Evolutionary conservation across 2,797 vertebrate genomes (phyloP), one percentile per base, ranked within the genome.

Genomic region (Phoxinus dragarum): DNA sequence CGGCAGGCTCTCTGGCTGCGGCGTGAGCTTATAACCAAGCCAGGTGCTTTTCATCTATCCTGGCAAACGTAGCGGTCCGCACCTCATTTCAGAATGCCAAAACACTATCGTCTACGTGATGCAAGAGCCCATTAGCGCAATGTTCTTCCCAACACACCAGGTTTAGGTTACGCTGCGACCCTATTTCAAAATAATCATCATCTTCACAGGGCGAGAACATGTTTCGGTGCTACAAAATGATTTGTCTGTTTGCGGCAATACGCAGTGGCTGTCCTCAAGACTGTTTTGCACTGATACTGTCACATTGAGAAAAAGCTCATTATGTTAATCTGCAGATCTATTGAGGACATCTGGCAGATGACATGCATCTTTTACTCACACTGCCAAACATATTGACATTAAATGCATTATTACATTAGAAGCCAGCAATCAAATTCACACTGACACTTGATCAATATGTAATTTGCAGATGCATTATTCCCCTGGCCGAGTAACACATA

Each of bases 391-490:
- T 54, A 59, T 76, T 89, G 87, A 85, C 85, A 85, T 89, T 83
- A 87, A 74, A 73, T 89, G 86, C 80, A 79, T 85, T 72, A 86
- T 68, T 77, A 86, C 89, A 85, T 84, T 68, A 38, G 72, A 68
- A 11, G 19, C 19, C 61, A 80, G 71, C 80, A 69, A 87, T 88
- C 86, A 89, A 86, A 88, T 88, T 87, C 84, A 73, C 69, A 31
- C 67, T 77, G 89, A 90, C 81, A 84, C 66, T 81, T 47, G 56
- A 88, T 92, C 90, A 77, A 90, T 89, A 92, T 88, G 89, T 89
- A 82, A 92, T 88, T 89, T 91, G 84, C 86, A 84, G 83, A 77
- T 87, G 80, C 82, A 80, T 88, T 90, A 89, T 87, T 88, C 56
- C 79, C 42, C 71, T 76, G 42, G 73, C 77, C 47, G 69, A 89